Base-by-base conservation (phyloP, 2,888 invertebrate genomes). In the Ormyrus labotus region DNA sequence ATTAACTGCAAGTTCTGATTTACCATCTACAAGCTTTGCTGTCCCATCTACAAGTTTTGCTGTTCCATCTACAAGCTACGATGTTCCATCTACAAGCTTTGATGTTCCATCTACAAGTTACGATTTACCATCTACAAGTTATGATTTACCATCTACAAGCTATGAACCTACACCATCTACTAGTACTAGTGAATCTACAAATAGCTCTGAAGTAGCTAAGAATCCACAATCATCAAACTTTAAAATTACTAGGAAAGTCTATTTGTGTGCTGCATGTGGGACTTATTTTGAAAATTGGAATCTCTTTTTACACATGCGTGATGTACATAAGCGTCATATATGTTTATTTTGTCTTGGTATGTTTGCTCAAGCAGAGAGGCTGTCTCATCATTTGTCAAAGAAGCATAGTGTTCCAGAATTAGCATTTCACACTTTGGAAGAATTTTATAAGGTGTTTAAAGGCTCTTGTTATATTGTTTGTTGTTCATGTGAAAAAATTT, bases 271-370 rank as follows among this genome's bases (percentile, higher is more conserved):
- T 11, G 95, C 95, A 0, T 96, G 96, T 89, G 95, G 95, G 64
- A 96, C 95, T 10, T 96, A 96, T 87, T 96, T 96, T 91, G 96
- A 96, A 90, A 95, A 96, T 87, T 96, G 96, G 96, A 96, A 96
- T 91, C 92, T 96, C 81, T 96, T 96, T 89, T 91, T 96, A 65
- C 97, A 97, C 86, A 96, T 96, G 94, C 93, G 95, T 74, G 96
- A 96, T 87, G 94, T 95, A 79, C 97, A 97, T 89, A 94, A 94
- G 85, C 93, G 96, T 74, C 95, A 95, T 88, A 95, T 96, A 85
- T 97, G 97, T 89, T 91, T 97, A 72, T 96, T 95, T 91, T 97
- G 97, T 89, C 92, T 96, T 83, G 95, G 96, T 70, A 95, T 96
- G 93, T 96, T 96, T 91, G 94, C 95, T 53, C 94, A 94, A 86